These are phyloP conservation scores for Chloroceryle amazona DNA, from an alignment of 2,797 vertebrate species.

Conservation along the genomic window DNA sequence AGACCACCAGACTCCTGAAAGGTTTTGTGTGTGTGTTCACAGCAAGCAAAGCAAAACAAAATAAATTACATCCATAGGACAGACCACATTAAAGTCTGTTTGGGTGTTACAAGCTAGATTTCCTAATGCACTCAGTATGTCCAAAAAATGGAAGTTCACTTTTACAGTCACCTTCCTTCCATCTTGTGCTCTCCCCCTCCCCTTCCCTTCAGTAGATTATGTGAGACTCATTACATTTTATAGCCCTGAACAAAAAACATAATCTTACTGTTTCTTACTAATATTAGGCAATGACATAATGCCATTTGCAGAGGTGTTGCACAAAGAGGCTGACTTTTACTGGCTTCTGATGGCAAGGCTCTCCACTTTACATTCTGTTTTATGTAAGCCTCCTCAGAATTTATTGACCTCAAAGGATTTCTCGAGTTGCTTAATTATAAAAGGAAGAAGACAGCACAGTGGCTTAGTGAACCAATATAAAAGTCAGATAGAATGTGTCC, in stretches of 20 bases:
- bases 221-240: slow-evolving; percentile 85
- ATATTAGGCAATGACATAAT: slow-evolving; percentile 87
- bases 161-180: slow-evolving; percentile 70
- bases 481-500: slow-evolving; percentile 65
- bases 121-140: slow-evolving; percentile 70
- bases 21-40: slow-evolving; percentile 54
- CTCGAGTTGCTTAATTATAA: slow-evolving; percentile 83
- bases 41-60: slow-evolving; percentile 61
- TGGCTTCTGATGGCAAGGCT: slow-evolving; percentile 84
- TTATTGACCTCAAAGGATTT: slow-evolving; percentile 83
- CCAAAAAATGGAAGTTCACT: slow-evolving; percentile 68
- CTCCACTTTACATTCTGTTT: slow-evolving; percentile 84
- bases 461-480: slow-evolving; percentile 59
- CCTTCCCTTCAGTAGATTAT: slow-evolving; percentile 79
- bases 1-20: slow-evolving; percentile 67
- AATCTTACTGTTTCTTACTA: slow-evolving; percentile 82
- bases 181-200: background rate
- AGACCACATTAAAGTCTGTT: slow-evolving; percentile 66
- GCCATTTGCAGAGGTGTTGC: slow-evolving; percentile 83
- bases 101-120: slow-evolving; percentile 51
- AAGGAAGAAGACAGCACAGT: slow-evolving; percentile 79
- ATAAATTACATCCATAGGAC: slow-evolving; percentile 38
- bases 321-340: slow-evolving; percentile 85
- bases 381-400: slow-evolving; percentile 83
- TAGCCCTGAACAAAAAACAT: slow-evolving; percentile 77